Conservation (phyloP, 2,888 invertebrate genomes). For the Biston stratarius region DNA sequence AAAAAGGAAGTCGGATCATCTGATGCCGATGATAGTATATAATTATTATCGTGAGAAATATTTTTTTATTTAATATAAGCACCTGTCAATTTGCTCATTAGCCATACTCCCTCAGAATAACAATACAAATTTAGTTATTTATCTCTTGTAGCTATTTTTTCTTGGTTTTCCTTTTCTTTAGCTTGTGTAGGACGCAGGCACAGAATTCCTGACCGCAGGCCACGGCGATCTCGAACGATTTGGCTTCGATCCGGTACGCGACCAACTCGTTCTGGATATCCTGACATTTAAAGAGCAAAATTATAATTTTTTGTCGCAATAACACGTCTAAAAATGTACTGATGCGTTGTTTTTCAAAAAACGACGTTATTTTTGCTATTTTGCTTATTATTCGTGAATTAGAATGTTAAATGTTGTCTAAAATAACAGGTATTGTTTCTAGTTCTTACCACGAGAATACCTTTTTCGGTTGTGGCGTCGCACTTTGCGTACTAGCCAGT, state of each 20-base stretch:
- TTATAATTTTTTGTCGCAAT: too few relatives aligned
- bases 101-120: not conserved
- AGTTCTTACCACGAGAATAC: too few relatives aligned
- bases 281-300: conserved; percentile 44
- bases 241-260: conserved; percentile 62
- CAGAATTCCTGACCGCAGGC: conserved; percentile 51
- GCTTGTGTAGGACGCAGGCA: conserved; percentile 58
- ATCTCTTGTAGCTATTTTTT: not conserved
- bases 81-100: not conserved
- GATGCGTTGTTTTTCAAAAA: too few relatives aligned
- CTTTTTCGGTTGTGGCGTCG: too few relatives aligned
- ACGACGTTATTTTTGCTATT: too few relatives aligned
- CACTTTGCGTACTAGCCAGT: too few relatives aligned
- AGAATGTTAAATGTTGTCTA: too few relatives aligned
- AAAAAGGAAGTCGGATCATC: too few relatives aligned
- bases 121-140: not conserved
- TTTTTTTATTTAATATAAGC: not conserved
- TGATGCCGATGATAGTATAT: too few relatives aligned
- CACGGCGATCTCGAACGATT: conserved; percentile 57
- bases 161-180: conserved; percentile 38
- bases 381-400: too few relatives aligned
- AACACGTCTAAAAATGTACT: not conserved
- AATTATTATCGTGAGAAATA: too few relatives aligned
- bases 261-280: conserved; percentile 63
- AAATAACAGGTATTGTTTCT: too few relatives aligned